phyloP scores from a whole-genome alignment of 2,888 invertebrate genomes.

The Agrochola macilenta region DNA sequence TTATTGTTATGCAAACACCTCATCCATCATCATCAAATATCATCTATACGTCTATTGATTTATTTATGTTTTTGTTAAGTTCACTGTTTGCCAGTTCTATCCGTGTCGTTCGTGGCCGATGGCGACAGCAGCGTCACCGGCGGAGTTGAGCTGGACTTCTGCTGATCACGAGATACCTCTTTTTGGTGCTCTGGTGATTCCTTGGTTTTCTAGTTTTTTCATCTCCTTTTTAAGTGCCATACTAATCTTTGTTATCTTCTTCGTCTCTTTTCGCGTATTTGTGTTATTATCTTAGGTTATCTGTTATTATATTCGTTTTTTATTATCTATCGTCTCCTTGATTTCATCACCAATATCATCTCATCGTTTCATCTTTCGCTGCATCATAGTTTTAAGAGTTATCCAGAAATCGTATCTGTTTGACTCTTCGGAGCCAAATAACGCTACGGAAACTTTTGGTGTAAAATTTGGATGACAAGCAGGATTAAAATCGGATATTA shows the following conservation, averaged over 20 bases:
- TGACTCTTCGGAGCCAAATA: neutral
- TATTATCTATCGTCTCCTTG: neutral
- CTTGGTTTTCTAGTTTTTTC: constrained; percentile 13
- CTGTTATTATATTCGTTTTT: neutral
- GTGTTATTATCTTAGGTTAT: neutral
- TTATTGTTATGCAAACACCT: neutral
- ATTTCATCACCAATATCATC: neutral
- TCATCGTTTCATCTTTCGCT: constrained; percentile 2
- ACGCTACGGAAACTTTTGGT: neutral
- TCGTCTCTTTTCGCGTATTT: neutral
- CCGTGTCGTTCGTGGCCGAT: constrained; percentile 8
- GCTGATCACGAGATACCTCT: constrained; percentile 45
- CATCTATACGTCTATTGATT: neutral
- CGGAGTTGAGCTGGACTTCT: constrained; percentile 19
- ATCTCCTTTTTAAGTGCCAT: neutral
- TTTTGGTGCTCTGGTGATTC: constrained; percentile 32
- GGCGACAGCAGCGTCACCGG: constrained; percentile 53
- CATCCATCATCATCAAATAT: neutral
- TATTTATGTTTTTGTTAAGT: neutral
- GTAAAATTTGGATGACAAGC: neutral
- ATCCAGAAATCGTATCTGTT: constrained; percentile 26
- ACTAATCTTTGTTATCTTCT: neutral
- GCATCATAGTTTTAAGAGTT: constrained; percentile 37
- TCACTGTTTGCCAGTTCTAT: neutral
- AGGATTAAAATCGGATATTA: constrained; percentile 26